A percentile compares a stretch with the other conserved stretches of the same genome.
Evolutionary conservation across 2,113 vertebrate species (phyloP).

Genomic region (Probosciger aterrimus): DNA sequence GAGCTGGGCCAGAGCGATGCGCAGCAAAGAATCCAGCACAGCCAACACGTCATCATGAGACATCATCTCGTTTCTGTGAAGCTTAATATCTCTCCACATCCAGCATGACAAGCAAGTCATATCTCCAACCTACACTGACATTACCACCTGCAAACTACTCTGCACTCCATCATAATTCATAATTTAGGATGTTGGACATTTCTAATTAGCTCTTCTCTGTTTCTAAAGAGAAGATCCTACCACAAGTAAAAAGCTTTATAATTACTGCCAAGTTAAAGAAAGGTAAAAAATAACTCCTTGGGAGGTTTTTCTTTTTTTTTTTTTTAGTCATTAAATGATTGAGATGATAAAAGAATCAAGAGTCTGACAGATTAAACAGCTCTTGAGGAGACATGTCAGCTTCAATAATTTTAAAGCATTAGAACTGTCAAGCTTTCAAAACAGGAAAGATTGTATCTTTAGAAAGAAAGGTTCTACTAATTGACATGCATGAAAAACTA

Average conservation of each 20-base stretch:
- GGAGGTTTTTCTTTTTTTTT: not conserved
- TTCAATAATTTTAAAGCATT: conserved; percentile 33
- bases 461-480: conserved; percentile 54
- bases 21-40: not conserved
- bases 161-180: not conserved
- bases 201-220: not conserved
- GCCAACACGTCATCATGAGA: fast-evolving
- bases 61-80: fast-evolving
- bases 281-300: not conserved
- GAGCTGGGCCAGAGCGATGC: not conserved
- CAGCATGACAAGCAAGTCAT: not conserved
- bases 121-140: not conserved
- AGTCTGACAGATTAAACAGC: conserved; percentile 44
- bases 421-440: conserved; percentile 54
- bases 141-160: not conserved
- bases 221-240: not conserved
- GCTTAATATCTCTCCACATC: not conserved
- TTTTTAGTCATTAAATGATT: conserved; percentile 11
- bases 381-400: conserved; percentile 29
- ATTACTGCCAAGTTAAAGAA: not conserved
- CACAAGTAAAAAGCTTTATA: not conserved
- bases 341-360: conserved; percentile 9
- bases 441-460: conserved; percentile 14
- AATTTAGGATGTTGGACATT: not conserved
- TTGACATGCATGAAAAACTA: not conserved